These are phyloP conservation scores for Piscicola geometra DNA, from an alignment of 2,888 invertebrate species.

Conservation along the genomic window DNA sequence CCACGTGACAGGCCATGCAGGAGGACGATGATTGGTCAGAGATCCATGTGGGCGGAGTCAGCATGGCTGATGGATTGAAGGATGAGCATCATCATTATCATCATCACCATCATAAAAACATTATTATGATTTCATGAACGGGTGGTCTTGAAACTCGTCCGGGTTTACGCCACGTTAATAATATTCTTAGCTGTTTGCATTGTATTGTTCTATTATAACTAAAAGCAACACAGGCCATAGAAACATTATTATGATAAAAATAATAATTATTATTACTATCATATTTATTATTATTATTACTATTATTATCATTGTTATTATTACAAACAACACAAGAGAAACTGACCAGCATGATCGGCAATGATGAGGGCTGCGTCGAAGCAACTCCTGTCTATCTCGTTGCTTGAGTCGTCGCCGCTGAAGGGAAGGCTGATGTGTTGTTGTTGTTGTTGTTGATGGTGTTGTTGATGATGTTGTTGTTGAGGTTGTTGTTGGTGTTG, in stretches of 20 bases:
- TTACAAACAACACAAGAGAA: background rate
- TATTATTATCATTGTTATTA: too few relatives aligned
- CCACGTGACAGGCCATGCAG: conserved; percentile 86
- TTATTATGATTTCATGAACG: background rate
- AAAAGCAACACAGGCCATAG: too few relatives aligned
- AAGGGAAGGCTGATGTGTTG: background rate
- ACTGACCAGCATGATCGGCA: background rate
- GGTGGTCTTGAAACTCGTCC: too few relatives aligned
- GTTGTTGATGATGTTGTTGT: conserved; percentile 6
- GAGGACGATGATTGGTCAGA: conserved; percentile 85
- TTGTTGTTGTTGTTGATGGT: background rate
- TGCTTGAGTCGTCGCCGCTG: background rate
- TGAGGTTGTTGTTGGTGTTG: background rate
- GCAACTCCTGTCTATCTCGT: conserved; percentile 1
- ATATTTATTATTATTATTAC: too few relatives aligned
- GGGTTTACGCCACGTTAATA: background rate
- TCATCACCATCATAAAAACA: background rate
- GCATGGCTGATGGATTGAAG: background rate
- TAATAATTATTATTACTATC: too few relatives aligned
- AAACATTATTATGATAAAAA: too few relatives aligned
- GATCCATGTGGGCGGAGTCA: conserved; percentile 63
- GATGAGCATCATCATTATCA: background rate
- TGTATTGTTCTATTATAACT: too few relatives aligned
- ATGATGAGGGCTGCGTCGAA: background rate
- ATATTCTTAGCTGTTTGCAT: too few relatives aligned